Evolutionary conservation across 2,113 vertebrate species (phyloP), one percentile per base, ranked within the genome.

Genomic region (Bostrychus sinensis): DNA sequence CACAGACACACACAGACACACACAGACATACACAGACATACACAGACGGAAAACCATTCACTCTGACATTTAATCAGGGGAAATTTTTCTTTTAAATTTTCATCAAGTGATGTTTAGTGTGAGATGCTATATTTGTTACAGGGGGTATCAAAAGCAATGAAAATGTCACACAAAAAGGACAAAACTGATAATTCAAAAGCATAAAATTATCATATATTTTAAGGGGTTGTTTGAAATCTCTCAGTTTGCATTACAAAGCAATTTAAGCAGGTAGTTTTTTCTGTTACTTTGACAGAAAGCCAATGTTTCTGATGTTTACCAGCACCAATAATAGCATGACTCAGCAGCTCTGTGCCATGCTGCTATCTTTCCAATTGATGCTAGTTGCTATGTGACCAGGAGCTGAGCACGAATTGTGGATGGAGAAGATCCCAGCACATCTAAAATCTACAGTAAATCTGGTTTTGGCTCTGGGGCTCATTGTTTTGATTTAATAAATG

Each of bases 361-460:
- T 11, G 62, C 20, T 59, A 73, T 72, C 56, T 56, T 75, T 76
- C 62, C 51, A 65, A 75, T 71, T 72, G 43, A 80, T 17, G 59
- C 77, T 63, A 43, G 80, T 83, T 89, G 78, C 76, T 50, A 85
- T 83, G 79, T 61, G 36, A 61, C 63, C 73, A 72, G 46, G 61
- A 51, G 58, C 37, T 75, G 56, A 54, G 45, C 63, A 60, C 39
- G 34, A 37, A 41, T 45, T 70, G 70, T 64, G 62, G 43, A 75
- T 64, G 62, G 43, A 75, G 79, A 80, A 64, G 55, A 59, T 56
- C 36, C 39, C 19, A 8, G 68, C 20, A 45, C 17, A 20, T 23
- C 22, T 19, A 42, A 17, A 51, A 22, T 59, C 56, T 25, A 22
- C 5, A 58, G 23, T 12, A 30, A 63, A 19, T 38, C 7, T 50